Base-by-base conservation (phyloP, 1,140 invertebrate genomes). In the Lutraria rhynchaena region DNA sequence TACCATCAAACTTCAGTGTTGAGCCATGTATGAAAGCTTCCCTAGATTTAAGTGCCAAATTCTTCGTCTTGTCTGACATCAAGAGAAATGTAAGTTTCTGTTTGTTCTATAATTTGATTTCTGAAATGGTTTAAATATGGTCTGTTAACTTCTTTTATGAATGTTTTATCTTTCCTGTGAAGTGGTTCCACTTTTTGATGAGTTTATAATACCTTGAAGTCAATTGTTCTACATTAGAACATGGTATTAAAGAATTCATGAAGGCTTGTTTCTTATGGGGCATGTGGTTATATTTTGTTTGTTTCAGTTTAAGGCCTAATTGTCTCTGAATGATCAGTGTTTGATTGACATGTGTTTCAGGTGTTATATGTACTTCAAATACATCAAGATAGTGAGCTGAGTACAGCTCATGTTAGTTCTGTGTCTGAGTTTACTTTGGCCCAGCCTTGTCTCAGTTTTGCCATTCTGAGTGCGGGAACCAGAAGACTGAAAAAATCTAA, bases 41-140 rank as follows among this genome's bases (percentile, higher is more conserved):
- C 35, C 93, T 98, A 29, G 97, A 98, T 93, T 93, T 95, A 1
- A 95, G 95, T 77, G 96, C 96, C 11, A 95, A 94, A 69, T 98
- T 96, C 91, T 93, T 99, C 37, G 91, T 98, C 7, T 92, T 99
- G 17, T 96, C 97, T 0, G 97, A 98, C 92, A 95, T 97, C 75
- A 94, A 95, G 80, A 95, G 95, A 82, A 92, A 92, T 86, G 92
- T 93, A 85, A 81, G 82, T 83, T 13, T 29, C 4, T 81, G 24
- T 9, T 53, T 24, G 24, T 49, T 51, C 7, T 41, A n/a, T 24
- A 17, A 4, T 44, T 35, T 46, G n/a, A n/a, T n/a, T n/a, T n/a
- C n/a, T n/a, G n/a, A n/a, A n/a, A n/a, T n/a, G n/a, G n/a, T n/a
- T n/a, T n/a, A n/a, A n/a, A n/a, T n/a, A n/a, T n/a, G n/a, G n/a